Evolutionary conservation across 2,113 vertebrate species (phyloP).

Genomic region (Tringa solitaria): DNA sequence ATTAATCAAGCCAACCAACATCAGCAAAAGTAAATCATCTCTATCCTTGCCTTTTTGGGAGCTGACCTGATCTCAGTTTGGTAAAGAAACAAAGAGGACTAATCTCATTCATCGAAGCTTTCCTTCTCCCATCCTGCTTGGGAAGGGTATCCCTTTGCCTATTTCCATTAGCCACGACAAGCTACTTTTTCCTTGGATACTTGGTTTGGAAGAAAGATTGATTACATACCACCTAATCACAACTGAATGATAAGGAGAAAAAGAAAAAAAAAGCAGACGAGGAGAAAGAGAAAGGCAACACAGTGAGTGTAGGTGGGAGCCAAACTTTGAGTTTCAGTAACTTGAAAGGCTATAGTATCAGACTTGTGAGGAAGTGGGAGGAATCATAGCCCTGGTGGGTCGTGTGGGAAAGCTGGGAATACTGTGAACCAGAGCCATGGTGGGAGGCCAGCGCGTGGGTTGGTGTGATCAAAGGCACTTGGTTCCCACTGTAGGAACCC

Average conservation of each 20-base stretch:
- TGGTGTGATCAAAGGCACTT: neutral
- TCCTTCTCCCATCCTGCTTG: neutral
- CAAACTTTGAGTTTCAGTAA: neutral
- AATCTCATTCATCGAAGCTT: neutral
- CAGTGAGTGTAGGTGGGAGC: neutral
- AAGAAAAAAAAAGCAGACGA: neutral
- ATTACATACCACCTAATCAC: neutral
- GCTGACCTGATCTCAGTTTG: neutral
- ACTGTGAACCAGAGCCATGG: neutral
- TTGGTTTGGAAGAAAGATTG: neutral
- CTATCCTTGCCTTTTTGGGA: neutral
- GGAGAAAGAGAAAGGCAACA: neutral
- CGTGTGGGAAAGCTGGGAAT: neutral
- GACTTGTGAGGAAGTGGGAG: neutral
- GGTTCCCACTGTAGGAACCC: neutral
- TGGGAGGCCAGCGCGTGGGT: neutral
- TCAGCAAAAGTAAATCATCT: neutral
- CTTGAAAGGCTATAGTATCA: neutral
- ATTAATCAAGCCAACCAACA: neutral
- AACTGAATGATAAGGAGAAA: neutral
- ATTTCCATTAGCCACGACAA: neutral
- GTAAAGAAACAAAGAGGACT: neutral
- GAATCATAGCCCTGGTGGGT: neutral
- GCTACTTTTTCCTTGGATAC: neutral
- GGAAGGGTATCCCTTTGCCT: neutral